Percentiles rank a stretch among this genome's conserved stretches.
phyloP scores from a whole-genome alignment of 2,888 invertebrate species.

The Dexiosoma caninum region DNA sequence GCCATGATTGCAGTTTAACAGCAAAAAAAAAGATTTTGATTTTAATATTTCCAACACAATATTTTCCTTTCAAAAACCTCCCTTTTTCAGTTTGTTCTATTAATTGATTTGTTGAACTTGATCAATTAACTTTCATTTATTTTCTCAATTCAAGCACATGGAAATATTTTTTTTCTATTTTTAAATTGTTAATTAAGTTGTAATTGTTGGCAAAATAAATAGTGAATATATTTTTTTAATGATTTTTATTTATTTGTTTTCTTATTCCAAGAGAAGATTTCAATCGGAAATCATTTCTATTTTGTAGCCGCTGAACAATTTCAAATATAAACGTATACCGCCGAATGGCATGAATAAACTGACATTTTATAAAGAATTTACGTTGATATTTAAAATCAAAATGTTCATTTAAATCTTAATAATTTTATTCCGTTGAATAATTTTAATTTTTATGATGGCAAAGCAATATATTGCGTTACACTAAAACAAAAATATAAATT shows the following conservation, averaged over 20 bases:
- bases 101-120: slow-evolving; percentile 30
- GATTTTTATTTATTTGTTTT: neutral
- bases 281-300: slow-evolving; percentile 5
- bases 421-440: slow-evolving; percentile 18
- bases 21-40: neutral
- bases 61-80: neutral
- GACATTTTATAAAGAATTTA: slow-evolving; percentile 17
- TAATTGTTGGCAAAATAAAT: neutral
- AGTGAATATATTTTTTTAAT: slow-evolving; percentile 20
- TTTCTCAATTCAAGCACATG: neutral
- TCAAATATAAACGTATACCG: slow-evolving; percentile 23
- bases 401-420: slow-evolving; percentile 11
- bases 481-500: neutral
- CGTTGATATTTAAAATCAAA: slow-evolving; percentile 42
- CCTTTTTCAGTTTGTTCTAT: slow-evolving; percentile 5
- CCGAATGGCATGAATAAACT: slow-evolving; percentile 38
- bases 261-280: slow-evolving; percentile 6
- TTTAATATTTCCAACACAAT: neutral
- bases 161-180: slow-evolving; percentile 2
- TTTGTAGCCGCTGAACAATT: neutral
- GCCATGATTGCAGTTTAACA: slow-evolving; percentile 36
- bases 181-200: slow-evolving; percentile 21
- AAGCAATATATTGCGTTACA: slow-evolving; percentile 3
- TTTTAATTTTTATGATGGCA: slow-evolving; percentile 25
- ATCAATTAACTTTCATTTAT: slow-evolving; percentile 33